Base-by-base conservation (phyloP, 2,113 vertebrate species). In the Aix galericulata region DNA sequence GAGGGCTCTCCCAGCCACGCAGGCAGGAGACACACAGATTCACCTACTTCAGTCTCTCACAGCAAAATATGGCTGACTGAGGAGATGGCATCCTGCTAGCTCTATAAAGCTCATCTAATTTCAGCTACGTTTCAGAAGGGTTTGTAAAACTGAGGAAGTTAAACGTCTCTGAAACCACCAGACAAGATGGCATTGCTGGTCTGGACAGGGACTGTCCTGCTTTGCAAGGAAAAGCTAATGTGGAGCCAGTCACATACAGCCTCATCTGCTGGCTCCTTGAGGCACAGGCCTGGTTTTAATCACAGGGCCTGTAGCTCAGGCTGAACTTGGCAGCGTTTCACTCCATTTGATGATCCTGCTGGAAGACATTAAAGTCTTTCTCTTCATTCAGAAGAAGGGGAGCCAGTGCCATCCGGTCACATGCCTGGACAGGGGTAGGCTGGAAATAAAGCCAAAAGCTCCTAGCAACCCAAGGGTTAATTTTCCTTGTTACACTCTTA, bases 271-370 rank as follows among this genome's bases (percentile, higher is more conserved):
- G 3, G 63, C 89, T 95, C 89, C 60, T 87, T 71, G 26, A 92
- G 94, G 82, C 91, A 85, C 42, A 68, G 53, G 91, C 46, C 95
- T 96, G 94, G 50, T 96, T 97, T 94, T 77, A 96, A 97, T 96
- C 86, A 96, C 31, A 18, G 46, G 63, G 88, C 84, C 91, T 63
- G 88, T 59, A 93, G 94, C 91, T 93, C 69, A 68, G 80, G 40
- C 86, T 66, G 80, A 76, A 85, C 73, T 97, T 97, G 95, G 94
- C 96, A 95, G 69, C 0, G 0, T 62, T 95, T 95, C 88, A 90
- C 93, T 95, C 82, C 80, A 77, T 83, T 81, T 75, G 83, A 84
- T 88, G 92, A 93, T 88, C 66, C 93, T 2, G 31, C 83, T 95
- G 95, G 93, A 96, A 96, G 83, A 94, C 77, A 86, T 96, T 96